Conservation (phyloP, 2,888 invertebrate species). For the Cataglyphis cursor region DNA sequence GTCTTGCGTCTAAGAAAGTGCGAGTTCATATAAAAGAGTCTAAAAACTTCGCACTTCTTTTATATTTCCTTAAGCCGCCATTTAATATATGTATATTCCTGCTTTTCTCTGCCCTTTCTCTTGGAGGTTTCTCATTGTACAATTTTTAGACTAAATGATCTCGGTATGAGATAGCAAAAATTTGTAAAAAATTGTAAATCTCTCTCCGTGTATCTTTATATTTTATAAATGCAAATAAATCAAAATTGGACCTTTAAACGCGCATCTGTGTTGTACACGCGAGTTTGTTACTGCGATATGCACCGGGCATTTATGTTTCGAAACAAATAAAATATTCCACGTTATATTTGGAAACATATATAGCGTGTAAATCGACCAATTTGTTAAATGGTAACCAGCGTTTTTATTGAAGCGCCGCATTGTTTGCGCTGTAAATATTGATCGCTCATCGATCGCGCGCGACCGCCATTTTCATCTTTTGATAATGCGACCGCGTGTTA, state of each 20-base stretch:
- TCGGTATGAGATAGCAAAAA: not conserved
- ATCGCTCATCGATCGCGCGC: conserved; percentile 33
- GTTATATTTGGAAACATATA: conserved; percentile 22
- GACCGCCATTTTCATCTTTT: conserved; percentile 42
- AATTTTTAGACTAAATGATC: not conserved
- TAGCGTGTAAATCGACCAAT: conserved; percentile 13
- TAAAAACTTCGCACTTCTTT: not conserved
- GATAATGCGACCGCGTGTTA: conserved; percentile 45
- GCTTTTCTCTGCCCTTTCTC: no score
- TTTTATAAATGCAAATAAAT: conserved; percentile 17
- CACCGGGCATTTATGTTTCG: not conserved
- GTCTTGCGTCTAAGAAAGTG: not conserved
- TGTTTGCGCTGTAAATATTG: conserved; percentile 39
- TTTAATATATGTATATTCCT: not conserved
- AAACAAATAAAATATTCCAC: conserved; percentile 41
- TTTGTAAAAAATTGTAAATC: no score
- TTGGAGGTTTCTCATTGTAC: not conserved
- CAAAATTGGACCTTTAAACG: conserved; percentile 17
- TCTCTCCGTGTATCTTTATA: not conserved
- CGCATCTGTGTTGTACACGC: not conserved
- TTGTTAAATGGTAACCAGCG: conserved; percentile 25
- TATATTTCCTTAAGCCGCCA: not conserved
- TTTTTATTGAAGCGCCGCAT: conserved; percentile 33
- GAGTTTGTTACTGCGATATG: not conserved
- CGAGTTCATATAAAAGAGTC: not conserved